Evolutionary conservation across 2,888 invertebrate genomes (phyloP).

Genomic region (Microchrysa polita): DNA sequence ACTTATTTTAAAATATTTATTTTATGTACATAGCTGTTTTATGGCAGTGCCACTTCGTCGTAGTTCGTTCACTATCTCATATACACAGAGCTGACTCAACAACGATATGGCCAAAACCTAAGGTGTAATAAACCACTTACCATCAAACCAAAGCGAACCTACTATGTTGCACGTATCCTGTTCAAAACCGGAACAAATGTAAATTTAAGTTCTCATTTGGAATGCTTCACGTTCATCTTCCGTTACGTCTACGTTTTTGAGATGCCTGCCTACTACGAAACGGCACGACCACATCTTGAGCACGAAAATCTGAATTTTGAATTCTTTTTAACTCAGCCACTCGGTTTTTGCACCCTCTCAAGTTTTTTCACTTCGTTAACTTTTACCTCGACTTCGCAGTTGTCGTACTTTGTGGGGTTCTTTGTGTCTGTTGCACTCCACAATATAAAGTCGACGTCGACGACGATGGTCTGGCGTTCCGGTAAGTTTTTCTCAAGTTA

Average conservation of each 20-base stretch:
- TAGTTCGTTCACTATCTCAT: no score
- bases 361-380: conserved; percentile 26
- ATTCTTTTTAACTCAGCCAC: not conserved
- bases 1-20: no score
- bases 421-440: conserved; percentile 9
- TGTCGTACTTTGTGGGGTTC: no score
- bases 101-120: no score
- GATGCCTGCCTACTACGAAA: no score
- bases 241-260: not conserved
- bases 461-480: no score
- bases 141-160: not conserved
- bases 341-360: not conserved
- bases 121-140: not conserved
- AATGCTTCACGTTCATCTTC: conserved; percentile 15
- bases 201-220: conserved; percentile 8
- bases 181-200: not conserved
- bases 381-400: conserved; percentile 3
- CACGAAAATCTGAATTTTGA: conserved; percentile 12
- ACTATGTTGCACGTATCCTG: not conserved
- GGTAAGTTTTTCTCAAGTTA: conserved; percentile 4
- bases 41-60: no score
- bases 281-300: conserved; percentile 23
- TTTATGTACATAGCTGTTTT: no score
- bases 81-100: no score
- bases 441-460: no score